Percentiles rank a stretch among this genome's conserved stretches.
Conservation (phyloP, 2,797 vertebrate species). For the Hippopotamyrus pictus region DNA sequence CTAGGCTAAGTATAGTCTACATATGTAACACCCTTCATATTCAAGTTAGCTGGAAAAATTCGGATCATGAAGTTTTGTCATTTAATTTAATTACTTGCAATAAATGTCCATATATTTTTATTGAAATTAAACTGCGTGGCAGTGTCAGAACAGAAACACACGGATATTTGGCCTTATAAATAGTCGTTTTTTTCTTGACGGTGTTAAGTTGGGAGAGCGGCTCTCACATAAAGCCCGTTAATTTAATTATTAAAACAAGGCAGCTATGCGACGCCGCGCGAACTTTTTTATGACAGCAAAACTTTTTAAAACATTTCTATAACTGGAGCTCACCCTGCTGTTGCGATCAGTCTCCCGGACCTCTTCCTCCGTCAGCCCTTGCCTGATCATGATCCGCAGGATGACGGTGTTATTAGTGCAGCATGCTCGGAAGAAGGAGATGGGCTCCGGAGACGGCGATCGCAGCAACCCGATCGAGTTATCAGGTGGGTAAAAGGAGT, state of each 20-base stretch:
- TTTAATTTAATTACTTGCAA: neutral
- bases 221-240: neutral
- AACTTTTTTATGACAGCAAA: neutral
- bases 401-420: constrained; percentile 79
- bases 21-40: neutral
- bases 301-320: neutral
- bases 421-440: constrained; percentile 82
- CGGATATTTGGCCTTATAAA: neutral
- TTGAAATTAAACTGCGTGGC: neutral
- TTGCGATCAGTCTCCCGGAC: constrained; percentile 82
- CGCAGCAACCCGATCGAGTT: constrained; percentile 24
- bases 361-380: constrained; percentile 72
- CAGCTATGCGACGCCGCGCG: neutral
- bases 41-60: neutral
- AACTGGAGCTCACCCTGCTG: constrained; percentile 65
- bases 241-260: neutral
- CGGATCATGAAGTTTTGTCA: neutral
- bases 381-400: constrained; percentile 78
- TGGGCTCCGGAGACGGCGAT: constrained; percentile 50
- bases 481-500: constrained; percentile 81
- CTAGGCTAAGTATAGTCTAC: neutral
- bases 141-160: neutral
- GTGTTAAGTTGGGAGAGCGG: neutral
- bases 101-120: neutral
- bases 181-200: neutral